Evolutionary conservation across 1,140 invertebrate species (phyloP).

Genomic region (Calephelis virginiensis): DNA sequence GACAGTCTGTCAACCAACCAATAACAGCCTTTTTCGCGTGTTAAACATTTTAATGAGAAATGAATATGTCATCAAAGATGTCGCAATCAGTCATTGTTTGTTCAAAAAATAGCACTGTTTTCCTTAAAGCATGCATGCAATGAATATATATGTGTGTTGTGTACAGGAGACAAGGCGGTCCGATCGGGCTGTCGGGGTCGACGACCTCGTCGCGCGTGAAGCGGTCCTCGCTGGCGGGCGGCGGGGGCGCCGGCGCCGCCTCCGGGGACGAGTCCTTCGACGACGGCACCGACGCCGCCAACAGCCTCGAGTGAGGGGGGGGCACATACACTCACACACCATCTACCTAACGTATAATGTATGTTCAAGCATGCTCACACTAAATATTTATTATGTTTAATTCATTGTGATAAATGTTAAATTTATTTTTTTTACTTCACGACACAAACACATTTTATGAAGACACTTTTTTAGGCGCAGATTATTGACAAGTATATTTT

Average conservation of each 20-base stretch:
- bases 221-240: conserved; percentile 84
- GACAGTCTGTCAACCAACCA: no score
- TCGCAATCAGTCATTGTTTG: no score
- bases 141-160: not conserved
- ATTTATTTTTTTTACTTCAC: no score
- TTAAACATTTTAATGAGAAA: no score
- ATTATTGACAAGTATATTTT: no score
- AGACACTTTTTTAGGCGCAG: no score
- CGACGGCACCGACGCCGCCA: conserved; percentile 76
- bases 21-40: no score
- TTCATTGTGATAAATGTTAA: no score
- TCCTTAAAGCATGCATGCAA: not conserved
- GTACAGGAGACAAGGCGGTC: conserved; percentile 77
- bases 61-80: no score
- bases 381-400: not conserved
- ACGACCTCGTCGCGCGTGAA: conserved; percentile 82
- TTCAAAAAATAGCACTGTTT: no score
- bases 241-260: conserved; percentile 79
- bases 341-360: not conserved
- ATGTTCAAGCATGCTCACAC: not conserved
- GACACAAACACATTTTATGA: no score
- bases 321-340: not conserved
- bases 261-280: conserved; percentile 81
- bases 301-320: conserved; percentile 64
- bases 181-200: conserved; percentile 82